Evolutionary conservation across 1,140 invertebrate genomes (phyloP).

Genomic region (Ips nitidus): DNA sequence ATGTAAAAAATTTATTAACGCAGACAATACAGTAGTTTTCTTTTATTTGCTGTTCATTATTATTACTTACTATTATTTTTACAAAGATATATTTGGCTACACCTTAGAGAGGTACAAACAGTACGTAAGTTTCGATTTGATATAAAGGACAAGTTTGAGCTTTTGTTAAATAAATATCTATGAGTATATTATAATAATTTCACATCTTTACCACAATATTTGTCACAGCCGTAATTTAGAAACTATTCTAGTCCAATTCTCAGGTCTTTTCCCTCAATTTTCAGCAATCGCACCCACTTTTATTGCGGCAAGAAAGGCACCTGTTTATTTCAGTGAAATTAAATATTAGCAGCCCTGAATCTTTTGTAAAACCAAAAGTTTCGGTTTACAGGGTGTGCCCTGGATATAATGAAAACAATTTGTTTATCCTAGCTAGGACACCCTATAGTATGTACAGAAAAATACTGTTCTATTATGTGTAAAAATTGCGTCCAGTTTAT

Average conservation of each 20-base stretch:
- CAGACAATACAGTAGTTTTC: too few relatives aligned
- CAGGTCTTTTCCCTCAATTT: neutral
- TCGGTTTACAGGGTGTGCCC: neutral
- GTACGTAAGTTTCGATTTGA: too few relatives aligned
- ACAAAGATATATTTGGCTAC: too few relatives aligned
- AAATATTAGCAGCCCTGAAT: neutral
- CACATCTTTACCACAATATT: neutral
- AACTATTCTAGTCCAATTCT: neutral
- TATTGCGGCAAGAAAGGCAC: slow-evolving; percentile 2
- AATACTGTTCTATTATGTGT: neutral
- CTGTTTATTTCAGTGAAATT: neutral
- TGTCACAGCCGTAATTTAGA: neutral
- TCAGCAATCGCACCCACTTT: neutral
- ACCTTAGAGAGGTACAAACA: too few relatives aligned
- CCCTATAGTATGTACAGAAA: neutral
- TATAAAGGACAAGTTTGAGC: too few relatives aligned
- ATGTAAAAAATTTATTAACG: too few relatives aligned
- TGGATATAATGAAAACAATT: neutral
- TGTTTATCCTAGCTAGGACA: neutral
- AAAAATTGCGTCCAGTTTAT: neutral
- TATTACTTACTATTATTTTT: too few relatives aligned
- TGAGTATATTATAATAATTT: too few relatives aligned
- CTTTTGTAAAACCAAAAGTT: neutral
- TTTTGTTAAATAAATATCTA: too few relatives aligned
- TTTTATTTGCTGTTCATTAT: too few relatives aligned